Conservation (phyloP, 2,113 vertebrate genomes). For the Pseudorectes ferrugineus region DNA sequence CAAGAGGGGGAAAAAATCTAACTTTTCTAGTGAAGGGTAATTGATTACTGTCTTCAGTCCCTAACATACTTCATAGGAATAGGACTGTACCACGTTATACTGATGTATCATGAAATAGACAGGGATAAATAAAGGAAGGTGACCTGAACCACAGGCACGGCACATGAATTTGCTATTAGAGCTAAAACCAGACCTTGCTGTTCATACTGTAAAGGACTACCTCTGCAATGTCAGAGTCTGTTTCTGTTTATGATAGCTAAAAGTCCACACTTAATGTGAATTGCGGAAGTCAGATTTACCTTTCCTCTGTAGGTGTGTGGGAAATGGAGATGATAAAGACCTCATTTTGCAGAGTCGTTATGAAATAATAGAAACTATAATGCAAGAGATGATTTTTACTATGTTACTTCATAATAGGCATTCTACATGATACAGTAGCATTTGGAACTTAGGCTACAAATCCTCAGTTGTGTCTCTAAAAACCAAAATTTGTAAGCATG, state of each 20-base stretch:
- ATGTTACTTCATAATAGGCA: background rate
- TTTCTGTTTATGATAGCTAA: background rate
- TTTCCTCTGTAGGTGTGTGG: background rate
- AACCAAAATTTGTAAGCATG: background rate
- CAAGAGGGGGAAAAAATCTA: background rate
- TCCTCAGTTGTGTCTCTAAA: background rate
- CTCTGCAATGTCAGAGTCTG: background rate
- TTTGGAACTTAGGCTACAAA: background rate
- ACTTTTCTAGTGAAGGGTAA: background rate
- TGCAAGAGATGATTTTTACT: background rate
- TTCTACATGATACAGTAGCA: background rate
- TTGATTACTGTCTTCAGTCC: background rate
- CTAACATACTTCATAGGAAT: background rate
- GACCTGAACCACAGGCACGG: background rate
- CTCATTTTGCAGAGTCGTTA: background rate
- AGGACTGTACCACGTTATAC: background rate
- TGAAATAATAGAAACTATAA: background rate
- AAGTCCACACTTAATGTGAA: background rate
- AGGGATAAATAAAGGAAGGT: background rate
- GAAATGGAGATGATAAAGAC: background rate
- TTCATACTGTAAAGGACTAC: background rate
- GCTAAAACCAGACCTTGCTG: background rate
- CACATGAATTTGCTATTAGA: background rate
- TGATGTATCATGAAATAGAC: background rate
- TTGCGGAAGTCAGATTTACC: background rate